Conservation (phyloP, 1,140 invertebrate species). For the Drosophila azteca region DNA sequence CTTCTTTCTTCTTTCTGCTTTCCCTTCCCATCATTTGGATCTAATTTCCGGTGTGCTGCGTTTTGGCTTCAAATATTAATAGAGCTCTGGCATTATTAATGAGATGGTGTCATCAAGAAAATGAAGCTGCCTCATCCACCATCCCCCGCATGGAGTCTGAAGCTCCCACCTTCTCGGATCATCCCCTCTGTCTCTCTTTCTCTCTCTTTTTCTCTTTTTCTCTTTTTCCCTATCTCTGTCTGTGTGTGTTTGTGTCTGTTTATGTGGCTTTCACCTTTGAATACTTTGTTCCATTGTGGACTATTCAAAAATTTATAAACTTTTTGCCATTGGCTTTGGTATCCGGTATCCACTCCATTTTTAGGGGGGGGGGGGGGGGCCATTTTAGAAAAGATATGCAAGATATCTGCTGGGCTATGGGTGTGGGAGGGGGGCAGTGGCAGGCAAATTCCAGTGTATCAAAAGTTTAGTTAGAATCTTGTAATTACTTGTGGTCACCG, state of each 20-base stretch:
- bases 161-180: not conserved
- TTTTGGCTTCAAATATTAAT: constrained; percentile 76
- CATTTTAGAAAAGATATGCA: too few species aligned
- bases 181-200: not conserved
- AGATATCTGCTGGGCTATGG: too few species aligned
- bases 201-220: not conserved
- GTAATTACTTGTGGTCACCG: constrained; percentile 44
- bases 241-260: not conserved
- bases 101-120: constrained; percentile 77
- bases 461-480: not conserved
- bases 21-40: constrained; percentile 47
- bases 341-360: constrained; percentile 1
- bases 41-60: constrained; percentile 72
- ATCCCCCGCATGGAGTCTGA: not conserved
- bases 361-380: too few species aligned
- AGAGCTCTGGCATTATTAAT: constrained; percentile 72
- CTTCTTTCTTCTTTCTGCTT: not conserved
- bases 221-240: not conserved
- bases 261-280: constrained; percentile 43
- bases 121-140: constrained; percentile 61
- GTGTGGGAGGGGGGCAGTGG: not conserved
- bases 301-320: constrained; percentile 73
- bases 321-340: constrained; percentile 43
- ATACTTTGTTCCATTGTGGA: constrained; percentile 48
- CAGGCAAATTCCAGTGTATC: not conserved